Base-by-base conservation (phyloP, 2,888 invertebrate genomes). In the Lasioglossum pauxillum region DNA sequence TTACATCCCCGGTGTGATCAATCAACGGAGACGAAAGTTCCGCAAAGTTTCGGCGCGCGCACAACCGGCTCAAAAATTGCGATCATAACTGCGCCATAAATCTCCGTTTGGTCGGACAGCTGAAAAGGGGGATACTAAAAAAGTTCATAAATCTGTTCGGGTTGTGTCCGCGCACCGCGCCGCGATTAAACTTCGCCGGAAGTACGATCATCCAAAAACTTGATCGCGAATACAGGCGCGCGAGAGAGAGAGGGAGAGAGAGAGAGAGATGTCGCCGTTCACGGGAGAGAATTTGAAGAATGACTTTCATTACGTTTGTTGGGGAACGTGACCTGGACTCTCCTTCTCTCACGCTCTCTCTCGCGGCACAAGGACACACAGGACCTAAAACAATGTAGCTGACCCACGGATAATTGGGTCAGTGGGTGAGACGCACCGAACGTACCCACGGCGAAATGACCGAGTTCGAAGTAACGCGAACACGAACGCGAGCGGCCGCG, bases 391-490 rank as follows among this genome's bases (percentile, higher is more conserved):
- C 89, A 89, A 89, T 78, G 82, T 76, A 67, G 73, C 82, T 82
- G 78, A 85, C 71, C 84, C 78, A 53, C 35, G 80, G 69, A 84
- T 84, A 91, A 91, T 91, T 90, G 79, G 91, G 91, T 90, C 91
- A 90, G 90, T 91, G 84, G 88, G 90, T 90, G 90, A 91, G 87
- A 90, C 86, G 90, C 88, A 81, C 73, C 64, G 64, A 64, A 64
- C 64, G 64, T 64, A 64, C 64, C n/a, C 64, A 64, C 85, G 84
- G 72, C 82, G 78, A 89, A 87, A 88, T 86, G 92, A 90, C 89
- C 92, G 83, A 91, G 86, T 91, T 91, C 69, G 87, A 67, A 74
- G 77, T 80, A 86, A 91, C 85, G 83, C 78, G 85, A 78, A 69
- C 75, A n/a, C 69, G 64, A 64, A 64, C 27, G 5, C 64, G 64